Percentiles rank a stretch among this genome's conserved stretches.
These are phyloP conservation scores for Eupithecia subumbrata DNA, from an alignment of 2,888 invertebrate species.

Conservation along the genomic window DNA sequence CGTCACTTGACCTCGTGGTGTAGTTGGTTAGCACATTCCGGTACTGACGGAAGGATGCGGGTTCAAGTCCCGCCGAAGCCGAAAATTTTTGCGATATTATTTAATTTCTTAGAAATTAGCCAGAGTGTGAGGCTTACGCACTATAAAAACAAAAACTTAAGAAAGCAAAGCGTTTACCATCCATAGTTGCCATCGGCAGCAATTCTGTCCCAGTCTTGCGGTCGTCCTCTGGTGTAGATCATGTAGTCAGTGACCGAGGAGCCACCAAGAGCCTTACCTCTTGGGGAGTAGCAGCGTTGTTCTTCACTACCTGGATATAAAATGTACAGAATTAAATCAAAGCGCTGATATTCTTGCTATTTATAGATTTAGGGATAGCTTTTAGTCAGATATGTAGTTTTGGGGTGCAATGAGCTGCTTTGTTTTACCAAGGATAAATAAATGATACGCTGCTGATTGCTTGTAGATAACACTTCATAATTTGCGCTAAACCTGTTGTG, in stretches of 20 bases:
- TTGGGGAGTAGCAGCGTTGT: constrained; percentile 87
- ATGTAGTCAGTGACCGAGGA: constrained; percentile 93
- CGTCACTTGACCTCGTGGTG: no score
- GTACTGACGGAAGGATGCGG: no score
- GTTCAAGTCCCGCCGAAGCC: no score
- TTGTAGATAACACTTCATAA: not conserved
- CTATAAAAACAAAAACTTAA: no score
- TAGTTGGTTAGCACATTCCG: no score
- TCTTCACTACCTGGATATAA: constrained; percentile 68
- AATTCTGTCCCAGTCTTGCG: constrained; percentile 88
- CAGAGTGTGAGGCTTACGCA: no score
- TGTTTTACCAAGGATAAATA: not conserved
- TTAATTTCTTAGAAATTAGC: no score
- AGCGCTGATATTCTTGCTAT: not conserved
- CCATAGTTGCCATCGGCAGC: constrained; percentile 87
- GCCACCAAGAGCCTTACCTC: constrained; percentile 92
- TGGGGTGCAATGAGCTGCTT: not conserved
- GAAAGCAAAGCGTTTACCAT: constrained; percentile 76
- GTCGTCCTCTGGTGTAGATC: constrained; percentile 91
- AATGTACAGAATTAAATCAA: not conserved
- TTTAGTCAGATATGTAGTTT: not conserved
- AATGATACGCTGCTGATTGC: not conserved
- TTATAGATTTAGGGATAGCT: not conserved
- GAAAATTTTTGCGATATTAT: no score
- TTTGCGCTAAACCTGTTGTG: not conserved